Evolutionary conservation across 2,797 vertebrate species (phyloP).

Genomic region (Rhabdophis nuchalis): DNA sequence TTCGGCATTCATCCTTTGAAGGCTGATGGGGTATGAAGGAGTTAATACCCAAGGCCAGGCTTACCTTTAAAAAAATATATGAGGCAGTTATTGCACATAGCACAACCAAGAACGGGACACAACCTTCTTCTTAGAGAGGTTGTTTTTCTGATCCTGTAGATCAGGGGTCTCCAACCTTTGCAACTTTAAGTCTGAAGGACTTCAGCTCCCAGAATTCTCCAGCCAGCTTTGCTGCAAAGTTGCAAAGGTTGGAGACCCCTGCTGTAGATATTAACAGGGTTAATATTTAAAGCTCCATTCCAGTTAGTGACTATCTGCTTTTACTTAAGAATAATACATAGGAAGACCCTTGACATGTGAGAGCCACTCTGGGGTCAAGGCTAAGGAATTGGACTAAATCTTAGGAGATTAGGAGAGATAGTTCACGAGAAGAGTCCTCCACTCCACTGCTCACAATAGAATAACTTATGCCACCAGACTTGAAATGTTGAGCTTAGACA

Average conservation of each 20-base stretch:
- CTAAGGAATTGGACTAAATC: neutral
- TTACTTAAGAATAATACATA: neutral
- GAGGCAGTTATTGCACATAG: neutral
- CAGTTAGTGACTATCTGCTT: neutral
- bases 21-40: neutral
- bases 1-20: neutral
- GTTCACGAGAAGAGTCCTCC: too few species aligned
- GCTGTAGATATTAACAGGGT: neutral
- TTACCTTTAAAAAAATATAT: neutral
- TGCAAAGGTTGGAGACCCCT: too few species aligned
- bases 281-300: neutral
- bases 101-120: neutral
- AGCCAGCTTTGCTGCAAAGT: too few species aligned
- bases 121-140: neutral
- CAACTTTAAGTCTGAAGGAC: too few species aligned
- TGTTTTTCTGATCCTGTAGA: neutral
- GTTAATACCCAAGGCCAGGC: neutral
- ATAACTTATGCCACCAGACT: too few species aligned
- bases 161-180: too few species aligned
- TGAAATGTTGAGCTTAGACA: too few species aligned
- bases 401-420: too few species aligned
- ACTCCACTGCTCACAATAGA: too few species aligned
- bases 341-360: neutral
- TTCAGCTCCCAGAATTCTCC: too few species aligned
- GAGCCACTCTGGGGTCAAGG: neutral